These are phyloP conservation scores for Aphelenchoides fujianensis DNA, from an alignment of 1,140 invertebrate genomes.

Conservation along the genomic window DNA sequence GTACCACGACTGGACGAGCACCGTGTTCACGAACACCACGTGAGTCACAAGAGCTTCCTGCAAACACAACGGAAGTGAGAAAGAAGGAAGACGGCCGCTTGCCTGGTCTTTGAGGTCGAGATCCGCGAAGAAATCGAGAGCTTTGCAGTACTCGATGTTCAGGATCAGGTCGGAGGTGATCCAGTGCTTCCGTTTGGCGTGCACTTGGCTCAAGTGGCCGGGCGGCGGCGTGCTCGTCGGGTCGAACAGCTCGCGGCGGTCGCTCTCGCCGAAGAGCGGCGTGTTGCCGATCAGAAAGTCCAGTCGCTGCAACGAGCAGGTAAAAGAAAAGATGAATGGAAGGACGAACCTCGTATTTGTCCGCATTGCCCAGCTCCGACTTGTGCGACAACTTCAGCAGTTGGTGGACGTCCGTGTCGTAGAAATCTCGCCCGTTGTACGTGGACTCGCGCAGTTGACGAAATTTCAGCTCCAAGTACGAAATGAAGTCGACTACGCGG, in stretches of 20 bases:
- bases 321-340: too few relatives aligned
- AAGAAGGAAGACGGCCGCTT: too few relatives aligned
- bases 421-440: not conserved
- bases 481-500: not conserved
- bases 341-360: slow-evolving; percentile 16
- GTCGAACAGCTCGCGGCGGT: too few relatives aligned
- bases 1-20: not conserved
- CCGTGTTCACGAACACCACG: not conserved
- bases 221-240: too few relatives aligned
- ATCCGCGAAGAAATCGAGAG: not conserved
- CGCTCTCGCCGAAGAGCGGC: too few relatives aligned
- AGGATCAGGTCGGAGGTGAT: not conserved
- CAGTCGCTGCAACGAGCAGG: too few relatives aligned
- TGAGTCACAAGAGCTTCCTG: slow-evolving; percentile 3
- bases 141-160: slow-evolving; percentile 1
- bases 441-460: not conserved
- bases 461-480: slow-evolving; percentile 9
- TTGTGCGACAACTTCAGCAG: not conserved
- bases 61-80: too few relatives aligned
- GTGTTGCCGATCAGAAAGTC: too few relatives aligned
- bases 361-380: not conserved
- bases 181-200: not conserved
- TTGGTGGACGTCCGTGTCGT: not conserved
- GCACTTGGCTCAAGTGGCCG: not conserved
- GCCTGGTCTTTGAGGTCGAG: not conserved